Conservation (phyloP, 2,888 invertebrate genomes). For the Tetragonisca angustula region DNA sequence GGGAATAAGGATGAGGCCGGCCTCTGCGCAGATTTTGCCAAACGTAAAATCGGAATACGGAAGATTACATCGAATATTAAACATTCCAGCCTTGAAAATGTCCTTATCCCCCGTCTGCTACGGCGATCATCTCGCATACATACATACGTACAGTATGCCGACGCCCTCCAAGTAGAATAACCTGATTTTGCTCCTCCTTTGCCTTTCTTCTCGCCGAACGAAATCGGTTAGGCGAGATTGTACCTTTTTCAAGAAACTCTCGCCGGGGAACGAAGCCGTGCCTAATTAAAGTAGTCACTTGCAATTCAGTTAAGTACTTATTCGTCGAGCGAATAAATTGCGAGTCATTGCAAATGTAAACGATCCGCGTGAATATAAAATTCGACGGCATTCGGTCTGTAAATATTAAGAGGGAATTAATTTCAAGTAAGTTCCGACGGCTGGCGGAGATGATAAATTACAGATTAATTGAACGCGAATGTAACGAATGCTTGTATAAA, state of each 20-base stretch:
- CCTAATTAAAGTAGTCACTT: background rate
- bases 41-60: slow-evolving; percentile 32
- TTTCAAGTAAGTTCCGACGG: too few relatives aligned
- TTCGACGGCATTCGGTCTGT: too few relatives aligned
- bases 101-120: background rate
- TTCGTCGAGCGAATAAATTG: too few relatives aligned
- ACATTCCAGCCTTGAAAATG: background rate
- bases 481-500: too few relatives aligned
- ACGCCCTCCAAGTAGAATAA: slow-evolving; percentile 9
- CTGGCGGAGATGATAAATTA: too few relatives aligned
- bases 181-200: background rate
- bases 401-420: too few relatives aligned
- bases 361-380: too few relatives aligned
- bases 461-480: too few relatives aligned
- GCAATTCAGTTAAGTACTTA: too few relatives aligned
- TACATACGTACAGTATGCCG: background rate
- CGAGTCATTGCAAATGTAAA: too few relatives aligned
- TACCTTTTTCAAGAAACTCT: background rate
- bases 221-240: background rate
- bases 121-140: background rate
- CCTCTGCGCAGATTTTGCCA: slow-evolving; percentile 41
- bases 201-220: background rate
- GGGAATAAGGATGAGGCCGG: slow-evolving; percentile 49
- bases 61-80: slow-evolving; percentile 38
- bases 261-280: too few relatives aligned